phyloP scores from a whole-genome alignment of 2,113 vertebrate genomes.

The Cyanoderma ruficeps region DNA sequence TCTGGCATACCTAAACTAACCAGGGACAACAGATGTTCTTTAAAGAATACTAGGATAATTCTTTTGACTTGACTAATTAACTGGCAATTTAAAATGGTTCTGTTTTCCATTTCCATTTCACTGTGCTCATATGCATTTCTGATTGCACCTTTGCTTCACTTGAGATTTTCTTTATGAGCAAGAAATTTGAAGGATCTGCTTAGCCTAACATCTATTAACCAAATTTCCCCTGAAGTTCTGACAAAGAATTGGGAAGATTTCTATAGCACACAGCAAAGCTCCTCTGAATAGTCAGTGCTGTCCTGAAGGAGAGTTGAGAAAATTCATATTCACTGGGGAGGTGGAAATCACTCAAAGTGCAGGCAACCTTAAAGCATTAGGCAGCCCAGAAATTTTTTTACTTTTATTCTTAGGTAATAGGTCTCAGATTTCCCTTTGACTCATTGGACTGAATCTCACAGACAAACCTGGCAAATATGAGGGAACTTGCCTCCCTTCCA shows the following conservation, averaged over 20 bases:
- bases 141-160: not conserved
- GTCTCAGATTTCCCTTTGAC: not conserved
- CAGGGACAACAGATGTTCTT: not conserved
- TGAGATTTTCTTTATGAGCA: not conserved
- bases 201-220: not conserved
- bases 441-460: not conserved
- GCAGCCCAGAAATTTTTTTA: not conserved
- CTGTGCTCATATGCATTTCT: not conserved
- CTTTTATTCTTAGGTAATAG: not conserved
- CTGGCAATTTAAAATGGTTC: not conserved
- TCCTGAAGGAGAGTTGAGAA: not conserved
- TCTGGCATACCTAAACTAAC: not conserved
- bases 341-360: not conserved
- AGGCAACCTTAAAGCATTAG: not conserved
- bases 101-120: not conserved
- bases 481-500: not conserved
- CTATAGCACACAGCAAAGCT: not conserved
- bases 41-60: not conserved
- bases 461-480: not conserved
- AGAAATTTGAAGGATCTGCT: not conserved
- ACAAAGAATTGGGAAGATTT: not conserved
- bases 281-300: not conserved
- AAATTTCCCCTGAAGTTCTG: not conserved
- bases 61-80: constrained; percentile 9
- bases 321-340: not conserved